phyloP scores from a whole-genome alignment of 2,113 vertebrate genomes.

The Marmota monax region DNA sequence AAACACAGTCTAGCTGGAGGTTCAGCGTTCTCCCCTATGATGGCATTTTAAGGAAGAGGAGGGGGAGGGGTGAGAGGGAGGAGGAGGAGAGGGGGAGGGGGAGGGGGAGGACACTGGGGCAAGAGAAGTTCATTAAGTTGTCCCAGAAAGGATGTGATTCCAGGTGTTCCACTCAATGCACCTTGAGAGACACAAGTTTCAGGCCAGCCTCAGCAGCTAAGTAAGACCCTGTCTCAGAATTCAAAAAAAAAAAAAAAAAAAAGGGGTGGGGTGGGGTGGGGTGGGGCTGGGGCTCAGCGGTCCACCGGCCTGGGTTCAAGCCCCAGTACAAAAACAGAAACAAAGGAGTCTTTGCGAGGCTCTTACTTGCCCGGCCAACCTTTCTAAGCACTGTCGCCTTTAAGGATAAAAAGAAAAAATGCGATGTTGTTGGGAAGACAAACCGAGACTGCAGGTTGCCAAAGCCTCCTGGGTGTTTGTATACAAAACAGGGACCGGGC shows the following conservation, averaged over 20 bases:
- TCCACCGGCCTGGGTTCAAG: too few relatives aligned
- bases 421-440: slow-evolving; percentile 68
- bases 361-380: not conserved
- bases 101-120: not conserved
- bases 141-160: not conserved
- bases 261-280: too few relatives aligned
- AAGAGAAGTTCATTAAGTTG: not conserved
- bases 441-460: not conserved
- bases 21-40: not conserved
- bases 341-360: not conserved
- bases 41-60: not conserved
- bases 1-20: accelerated
- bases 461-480: not conserved
- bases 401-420: slow-evolving; percentile 49
- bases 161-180: not conserved
- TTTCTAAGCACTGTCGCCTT: not conserved
- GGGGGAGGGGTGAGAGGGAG: too few relatives aligned
- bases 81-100: too few relatives aligned
- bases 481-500: slow-evolving; percentile 64
- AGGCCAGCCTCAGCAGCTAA: too few relatives aligned
- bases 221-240: too few relatives aligned
- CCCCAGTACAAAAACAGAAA: too few relatives aligned
- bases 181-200: not conserved
- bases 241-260: too few relatives aligned
- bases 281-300: too few relatives aligned